Evolutionary conservation across 2,888 invertebrate genomes (phyloP).

Genomic region (Hydropsyche betteni): DNA sequence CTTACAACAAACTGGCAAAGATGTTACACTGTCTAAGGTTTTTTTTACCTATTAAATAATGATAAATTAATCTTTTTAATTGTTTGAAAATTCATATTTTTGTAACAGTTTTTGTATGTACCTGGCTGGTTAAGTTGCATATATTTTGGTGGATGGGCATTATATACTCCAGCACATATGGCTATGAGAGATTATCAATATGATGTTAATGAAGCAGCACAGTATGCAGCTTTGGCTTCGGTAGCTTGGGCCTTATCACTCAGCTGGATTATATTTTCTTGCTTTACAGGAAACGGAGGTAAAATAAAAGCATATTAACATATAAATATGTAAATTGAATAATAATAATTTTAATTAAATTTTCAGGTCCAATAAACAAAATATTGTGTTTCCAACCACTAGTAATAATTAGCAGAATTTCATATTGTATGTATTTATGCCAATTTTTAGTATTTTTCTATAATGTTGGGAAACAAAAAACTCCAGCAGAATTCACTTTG

Average conservation of each 20-base stretch:
- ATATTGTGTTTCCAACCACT: constrained; percentile 67
- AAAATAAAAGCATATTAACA: constrained; percentile 42
- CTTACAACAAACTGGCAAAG: constrained; percentile 61
- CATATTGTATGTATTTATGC: constrained; percentile 73
- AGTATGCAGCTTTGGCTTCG: constrained; percentile 72
- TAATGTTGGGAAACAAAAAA: constrained; percentile 70
- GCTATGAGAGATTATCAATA: constrained; percentile 70
- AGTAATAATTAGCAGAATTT: constrained; percentile 71
- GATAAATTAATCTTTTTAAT: background rate
- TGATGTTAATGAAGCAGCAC: constrained; percentile 68
- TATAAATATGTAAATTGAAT: background rate
- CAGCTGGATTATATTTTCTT: constrained; percentile 73
- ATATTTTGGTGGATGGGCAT: constrained; percentile 63
- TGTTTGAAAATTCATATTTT: constrained; percentile 43
- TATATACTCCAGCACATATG: constrained; percentile 69
- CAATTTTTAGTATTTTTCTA: constrained; percentile 75
- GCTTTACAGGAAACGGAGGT: constrained; percentile 67
- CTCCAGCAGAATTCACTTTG: constrained; percentile 68
- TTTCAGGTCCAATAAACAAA: constrained; percentile 63
- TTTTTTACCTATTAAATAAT: background rate
- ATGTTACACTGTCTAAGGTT: constrained; percentile 59
- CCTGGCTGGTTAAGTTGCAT: constrained; percentile 67
- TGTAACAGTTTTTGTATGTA: constrained; percentile 60
- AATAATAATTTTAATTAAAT: constrained; percentile 17
- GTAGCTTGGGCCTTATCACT: constrained; percentile 69